These are phyloP conservation scores for Sebastes iracundus DNA, from an alignment of 2,797 vertebrate genomes.

Conservation along the genomic window DNA sequence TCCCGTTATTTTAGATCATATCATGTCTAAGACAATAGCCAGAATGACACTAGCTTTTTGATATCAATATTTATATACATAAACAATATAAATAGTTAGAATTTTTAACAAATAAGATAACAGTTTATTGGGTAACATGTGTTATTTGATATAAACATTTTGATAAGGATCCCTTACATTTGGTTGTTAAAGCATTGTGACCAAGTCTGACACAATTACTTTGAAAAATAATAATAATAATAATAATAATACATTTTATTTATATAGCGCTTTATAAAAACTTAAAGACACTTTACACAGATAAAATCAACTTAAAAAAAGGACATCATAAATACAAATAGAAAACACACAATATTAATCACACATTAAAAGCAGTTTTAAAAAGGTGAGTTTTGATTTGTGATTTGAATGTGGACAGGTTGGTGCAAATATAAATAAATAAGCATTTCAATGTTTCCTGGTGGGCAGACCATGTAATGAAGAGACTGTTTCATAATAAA, in stretches of 20 bases:
- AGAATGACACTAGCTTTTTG: not conserved
- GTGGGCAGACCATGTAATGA: too few species aligned
- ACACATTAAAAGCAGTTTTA: too few species aligned
- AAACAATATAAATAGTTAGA: too few species aligned
- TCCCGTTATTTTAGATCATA: not conserved
- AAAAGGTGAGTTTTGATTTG: too few species aligned
- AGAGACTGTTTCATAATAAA: not conserved
- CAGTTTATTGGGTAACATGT: not conserved
- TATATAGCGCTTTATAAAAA: too few species aligned
- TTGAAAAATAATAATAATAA: not conserved
- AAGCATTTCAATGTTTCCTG: not conserved
- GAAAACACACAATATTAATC: too few species aligned
- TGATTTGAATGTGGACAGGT: too few species aligned
- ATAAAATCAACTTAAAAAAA: rapidly evolving
- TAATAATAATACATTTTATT: too few species aligned
- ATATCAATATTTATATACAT: not conserved
- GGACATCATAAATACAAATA: too few species aligned
- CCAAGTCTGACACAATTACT: not conserved
- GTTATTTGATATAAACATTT: not conserved
- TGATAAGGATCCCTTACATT: too few species aligned
- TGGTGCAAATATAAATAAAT: not conserved
- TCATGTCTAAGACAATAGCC: not conserved
- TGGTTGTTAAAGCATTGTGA: not conserved
- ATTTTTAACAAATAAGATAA: not conserved
- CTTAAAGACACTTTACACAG: too few species aligned